Base-by-base conservation (phyloP, 2,888 invertebrate species). In the Anthoptus insignis region DNA sequence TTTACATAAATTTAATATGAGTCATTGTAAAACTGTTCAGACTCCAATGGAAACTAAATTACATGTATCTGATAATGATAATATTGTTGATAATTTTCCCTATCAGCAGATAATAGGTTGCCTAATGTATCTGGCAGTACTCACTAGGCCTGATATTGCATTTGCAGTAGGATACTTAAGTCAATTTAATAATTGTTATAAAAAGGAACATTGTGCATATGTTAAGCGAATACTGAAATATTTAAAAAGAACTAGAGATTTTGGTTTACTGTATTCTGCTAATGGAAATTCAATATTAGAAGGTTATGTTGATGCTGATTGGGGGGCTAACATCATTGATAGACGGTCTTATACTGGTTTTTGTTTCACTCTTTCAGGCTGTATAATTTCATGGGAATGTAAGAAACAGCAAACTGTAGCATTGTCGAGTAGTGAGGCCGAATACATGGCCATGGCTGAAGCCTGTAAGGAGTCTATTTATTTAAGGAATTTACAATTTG, bases 101-200 rank as follows among this genome's bases (percentile, higher is more conserved):
- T 68, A 67, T 65, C 69, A 69, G 42, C 57, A 65, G n/a, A 13
- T 69, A 5, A 63, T 69, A 24, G 69, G 67, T 24, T 47, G 57
- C 21, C n/a, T 69, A 4, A 52, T 69, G 59, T 69, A 69, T 21
- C 58, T 69, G 16, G 14, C 59, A n/a, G 56, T 67, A 4, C 27
- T 65, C 14, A 67, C 64, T n/a, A 45, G 70, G n/a, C 72, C 71
- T 3, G 32, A 32, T 32, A 32, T 32, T 7, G 32, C 11, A 3
- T 32, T 8, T 32, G 9, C 7, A 11, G 32, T 32, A 8, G 11
- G 11, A 11, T 32, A 7, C 11, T 32, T 32, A 32, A 32, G 32
- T 32, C 32, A 32, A 9, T 32, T 32, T 9, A 32, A 32, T 32
- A 32, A 4, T 9, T 32, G 32, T 32, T 9, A 32, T 32, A 32